A percentile compares a stretch with the other conserved stretches of the same genome.
Evolutionary conservation across 1,140 invertebrate genomes (phyloP).

Genomic region (Zaprionus capensis): DNA sequence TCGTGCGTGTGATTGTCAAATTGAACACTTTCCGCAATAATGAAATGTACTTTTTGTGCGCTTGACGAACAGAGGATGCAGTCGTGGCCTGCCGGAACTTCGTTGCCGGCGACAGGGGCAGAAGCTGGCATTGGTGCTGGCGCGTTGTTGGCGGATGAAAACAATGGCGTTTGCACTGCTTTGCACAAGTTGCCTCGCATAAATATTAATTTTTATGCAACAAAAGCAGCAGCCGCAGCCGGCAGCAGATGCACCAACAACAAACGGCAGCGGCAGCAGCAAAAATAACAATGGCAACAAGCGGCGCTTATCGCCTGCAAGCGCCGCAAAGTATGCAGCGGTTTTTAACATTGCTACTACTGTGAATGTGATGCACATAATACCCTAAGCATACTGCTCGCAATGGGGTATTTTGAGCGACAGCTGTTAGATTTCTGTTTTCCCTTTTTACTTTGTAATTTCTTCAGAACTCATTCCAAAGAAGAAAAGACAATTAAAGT

Average conservation of each 20-base stretch:
- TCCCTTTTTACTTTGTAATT: too few species aligned
- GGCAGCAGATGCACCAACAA: constrained; percentile 19
- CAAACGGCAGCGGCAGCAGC: constrained; percentile 24
- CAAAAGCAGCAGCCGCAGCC: constrained; percentile 69
- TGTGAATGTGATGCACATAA: constrained; percentile 29
- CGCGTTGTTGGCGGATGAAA: constrained; percentile 31
- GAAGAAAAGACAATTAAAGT: too few species aligned
- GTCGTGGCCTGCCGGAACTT: constrained; percentile 25
- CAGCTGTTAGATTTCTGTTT: not conserved
- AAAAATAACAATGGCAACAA: constrained; percentile 42
- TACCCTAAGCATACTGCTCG: constrained; percentile 11
- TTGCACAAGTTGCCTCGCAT: constrained; percentile 77
- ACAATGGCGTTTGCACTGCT: constrained; percentile 78
- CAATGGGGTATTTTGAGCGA: constrained; percentile 6
- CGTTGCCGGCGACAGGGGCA: constrained; percentile 21
- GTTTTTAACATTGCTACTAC: constrained; percentile 67
- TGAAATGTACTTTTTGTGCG: constrained; percentile 39
- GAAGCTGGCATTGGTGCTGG: constrained; percentile 17
- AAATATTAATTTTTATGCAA: constrained; percentile 81
- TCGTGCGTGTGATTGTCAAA: constrained; percentile 5
- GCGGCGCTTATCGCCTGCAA: constrained; percentile 71
- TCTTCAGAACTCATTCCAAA: too few species aligned
- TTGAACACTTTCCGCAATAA: constrained; percentile 35
- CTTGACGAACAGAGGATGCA: constrained; percentile 42
- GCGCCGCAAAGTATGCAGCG: constrained; percentile 72